Conservation (phyloP, 2,888 invertebrate species). For the Cantharis flavilabris region DNA sequence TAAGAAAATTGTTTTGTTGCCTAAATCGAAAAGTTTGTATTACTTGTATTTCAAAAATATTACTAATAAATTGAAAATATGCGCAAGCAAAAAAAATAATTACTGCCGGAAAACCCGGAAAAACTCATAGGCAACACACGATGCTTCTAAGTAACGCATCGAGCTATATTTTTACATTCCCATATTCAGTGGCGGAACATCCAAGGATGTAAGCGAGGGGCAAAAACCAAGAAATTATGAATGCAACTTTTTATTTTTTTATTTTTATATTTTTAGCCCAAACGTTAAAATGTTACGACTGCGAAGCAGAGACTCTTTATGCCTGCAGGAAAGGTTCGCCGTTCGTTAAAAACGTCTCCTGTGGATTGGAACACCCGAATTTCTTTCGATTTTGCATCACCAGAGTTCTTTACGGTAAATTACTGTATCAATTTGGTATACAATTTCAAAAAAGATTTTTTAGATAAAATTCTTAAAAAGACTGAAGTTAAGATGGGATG, state of each 20-base stretch:
- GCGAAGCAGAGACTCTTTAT: constrained; percentile 5
- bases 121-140: neutral
- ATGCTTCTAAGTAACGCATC: neutral
- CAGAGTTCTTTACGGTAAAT: constrained; percentile 11
- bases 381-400: constrained; percentile 4
- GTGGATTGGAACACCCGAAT: constrained; percentile 8
- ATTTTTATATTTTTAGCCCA: constrained; percentile 6
- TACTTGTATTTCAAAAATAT: neutral
- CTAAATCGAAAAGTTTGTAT: neutral
- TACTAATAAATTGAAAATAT: too few relatives aligned
- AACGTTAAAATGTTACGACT: constrained; percentile 11
- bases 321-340: constrained; percentile 3
- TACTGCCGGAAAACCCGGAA: neutral
- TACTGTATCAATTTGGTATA: neutral
- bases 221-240: too few relatives aligned
- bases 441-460: neutral
- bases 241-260: too few relatives aligned
- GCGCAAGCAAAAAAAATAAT: too few relatives aligned
- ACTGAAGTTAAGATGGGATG: neutral
- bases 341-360: neutral
- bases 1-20: neutral
- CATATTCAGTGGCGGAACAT: neutral
- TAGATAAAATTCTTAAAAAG: neutral
- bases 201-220: neutral
- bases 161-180: neutral